Base-by-base conservation (phyloP, 2,888 invertebrate species). In the Tuberolachnus salignus region DNA sequence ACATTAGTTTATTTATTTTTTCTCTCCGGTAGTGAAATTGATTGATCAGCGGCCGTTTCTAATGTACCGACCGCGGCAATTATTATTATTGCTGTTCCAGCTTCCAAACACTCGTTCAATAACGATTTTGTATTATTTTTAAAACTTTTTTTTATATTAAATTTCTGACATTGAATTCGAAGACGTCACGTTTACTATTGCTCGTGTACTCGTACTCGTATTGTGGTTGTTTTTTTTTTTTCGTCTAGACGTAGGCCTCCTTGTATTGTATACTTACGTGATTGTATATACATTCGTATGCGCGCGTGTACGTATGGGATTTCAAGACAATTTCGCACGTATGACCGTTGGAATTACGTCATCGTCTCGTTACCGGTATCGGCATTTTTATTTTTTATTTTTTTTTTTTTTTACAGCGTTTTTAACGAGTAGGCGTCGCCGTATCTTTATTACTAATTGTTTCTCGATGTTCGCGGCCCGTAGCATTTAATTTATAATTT, bases 301-400 rank as follows among this genome's bases (percentile, higher is more conserved):
- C 6, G 23, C 3, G 34, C 2, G 46, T 23, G 59, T 19, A n/a
- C 6, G 69, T 19, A 34, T 55, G 1, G 44, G 59, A 19, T 46
- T 71, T 71, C n/a, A 26, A 46, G 57, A 26, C 16, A 46, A 59
- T 71, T 71, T 59, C 8, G 26, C 72, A 61, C 49, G 72, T 61
- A 72, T 49, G 14, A 14, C 46, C 57, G 26, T 59, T 46, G 19
- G 16, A 57, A 16, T 51, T 59, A 49, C 19, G 59, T 34, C 49
- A 61, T 55, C 11, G 13, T 70, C 46, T 13, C 21, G 10, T 23
- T 70, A 19, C 11, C 16, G 1, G 44, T 57, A 70, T 26, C 11
- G 26, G n/a, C 11, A 8, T 44, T 4, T 44, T 44, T 44, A 8
- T 44, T 44, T 44, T 44, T 44, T 44, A 44, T 44, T 44, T 10